These are phyloP conservation scores for Ephydatia muelleri DNA, from an alignment of 37 sponge, comb jelly and placozoan genomes.

Conservation along the genomic window DNA sequence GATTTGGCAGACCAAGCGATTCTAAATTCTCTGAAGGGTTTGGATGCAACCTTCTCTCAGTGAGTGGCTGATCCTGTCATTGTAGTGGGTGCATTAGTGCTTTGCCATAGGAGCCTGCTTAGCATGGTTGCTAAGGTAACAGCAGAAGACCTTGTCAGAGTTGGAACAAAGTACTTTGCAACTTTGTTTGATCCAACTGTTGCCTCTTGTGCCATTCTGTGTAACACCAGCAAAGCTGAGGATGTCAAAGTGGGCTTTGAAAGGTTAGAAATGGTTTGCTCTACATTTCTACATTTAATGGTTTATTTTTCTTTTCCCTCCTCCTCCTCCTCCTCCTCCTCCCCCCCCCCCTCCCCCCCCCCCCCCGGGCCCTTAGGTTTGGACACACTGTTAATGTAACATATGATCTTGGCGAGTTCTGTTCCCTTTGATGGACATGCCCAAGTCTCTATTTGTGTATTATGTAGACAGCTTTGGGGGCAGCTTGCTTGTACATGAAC, in stretches of 20 bases:
- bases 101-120: conserved; percentile 58
- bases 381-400: not conserved
- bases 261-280: conserved; percentile 34
- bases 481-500: conserved; percentile 40
- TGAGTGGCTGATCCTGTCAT: not conserved
- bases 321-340: not conserved
- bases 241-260: conserved; percentile 66
- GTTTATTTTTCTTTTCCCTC: too few relatives aligned
- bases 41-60: conserved; percentile 32
- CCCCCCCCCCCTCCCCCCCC: not conserved
- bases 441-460: conserved; percentile 46
- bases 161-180: conserved; percentile 72
- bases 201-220: conserved; percentile 72
- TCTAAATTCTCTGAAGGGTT: conserved; percentile 25
- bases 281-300: not conserved
- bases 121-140: conserved; percentile 69
- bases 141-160: conserved; percentile 60
- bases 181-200: conserved; percentile 57
- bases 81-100: not conserved
- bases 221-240: conserved; percentile 77
- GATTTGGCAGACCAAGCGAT: conserved; percentile 43
- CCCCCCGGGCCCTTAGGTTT: not conserved
- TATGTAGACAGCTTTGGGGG: conserved; percentile 69
- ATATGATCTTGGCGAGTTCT: not conserved
- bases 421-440: not conserved